A percentile compares a stretch with the other conserved stretches of the same genome.
These are phyloP conservation scores for Apodemus speciosus DNA, from an alignment of 2,113 vertebrate genomes.

Conservation along the genomic window DNA sequence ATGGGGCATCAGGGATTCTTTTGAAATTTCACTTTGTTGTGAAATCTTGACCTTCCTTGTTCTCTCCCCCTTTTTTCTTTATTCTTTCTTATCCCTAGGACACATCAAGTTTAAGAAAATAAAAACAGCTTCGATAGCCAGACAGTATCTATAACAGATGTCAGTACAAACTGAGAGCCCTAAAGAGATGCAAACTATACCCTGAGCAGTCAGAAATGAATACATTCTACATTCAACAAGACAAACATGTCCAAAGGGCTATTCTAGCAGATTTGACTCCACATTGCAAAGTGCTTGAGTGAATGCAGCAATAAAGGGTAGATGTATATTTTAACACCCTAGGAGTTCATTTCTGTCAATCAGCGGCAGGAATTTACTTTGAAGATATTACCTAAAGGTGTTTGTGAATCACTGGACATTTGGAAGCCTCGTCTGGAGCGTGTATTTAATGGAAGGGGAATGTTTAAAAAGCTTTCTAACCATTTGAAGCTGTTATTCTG, in stretches of 20 bases:
- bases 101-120: slow-evolving; percentile 62
- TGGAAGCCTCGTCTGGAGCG: slow-evolving; percentile 67
- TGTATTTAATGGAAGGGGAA: slow-evolving; percentile 71
- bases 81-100: not conserved
- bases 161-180: slow-evolving; percentile 63
- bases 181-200: slow-evolving; percentile 70
- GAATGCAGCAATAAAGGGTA: slow-evolving; percentile 58
- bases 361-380: slow-evolving; percentile 70
- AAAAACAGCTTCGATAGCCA: slow-evolving; percentile 66
- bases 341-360: slow-evolving; percentile 76
- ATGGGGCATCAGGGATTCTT: not conserved
- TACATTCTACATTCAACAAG: slow-evolving; percentile 64
- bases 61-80: not conserved
- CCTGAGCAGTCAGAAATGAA: slow-evolving; percentile 68
- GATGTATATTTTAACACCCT: slow-evolving; percentile 68
- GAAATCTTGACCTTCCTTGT: slow-evolving; percentile 47
- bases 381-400: slow-evolving; percentile 75
- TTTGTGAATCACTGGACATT: slow-evolving; percentile 77
- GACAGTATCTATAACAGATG: slow-evolving; percentile 67
- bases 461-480: slow-evolving; percentile 76
- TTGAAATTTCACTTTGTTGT: slow-evolving; percentile 1
- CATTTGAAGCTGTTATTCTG: slow-evolving; percentile 70
- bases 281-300: slow-evolving; percentile 52
- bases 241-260: slow-evolving; percentile 68
- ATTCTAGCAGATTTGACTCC: slow-evolving; percentile 58